Percentiles rank a stretch among this genome's conserved stretches.
Conservation (phyloP, 1,140 invertebrate species). For the Rhyacophila brunnea region DNA sequence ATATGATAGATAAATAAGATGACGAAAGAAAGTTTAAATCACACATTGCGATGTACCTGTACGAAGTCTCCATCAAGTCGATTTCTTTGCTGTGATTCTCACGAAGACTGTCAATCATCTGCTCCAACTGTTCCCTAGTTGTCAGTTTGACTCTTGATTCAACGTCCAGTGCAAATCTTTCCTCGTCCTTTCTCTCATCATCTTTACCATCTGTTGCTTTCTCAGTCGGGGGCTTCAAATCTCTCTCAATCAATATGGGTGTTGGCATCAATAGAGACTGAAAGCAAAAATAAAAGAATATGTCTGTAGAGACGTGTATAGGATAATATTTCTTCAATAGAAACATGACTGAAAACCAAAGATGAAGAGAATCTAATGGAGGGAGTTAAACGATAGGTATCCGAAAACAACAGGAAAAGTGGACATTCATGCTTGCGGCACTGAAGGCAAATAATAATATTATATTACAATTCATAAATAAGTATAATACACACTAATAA, state of each 20-base stretch:
- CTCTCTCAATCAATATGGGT: not conserved
- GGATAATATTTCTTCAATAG: too few relatives aligned
- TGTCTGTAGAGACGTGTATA: not conserved
- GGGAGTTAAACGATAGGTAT: too few relatives aligned
- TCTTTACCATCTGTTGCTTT: not conserved
- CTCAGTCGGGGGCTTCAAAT: not conserved
- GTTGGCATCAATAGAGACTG: conserved; percentile 22
- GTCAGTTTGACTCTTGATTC: not conserved
- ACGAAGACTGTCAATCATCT: conserved; percentile 48
- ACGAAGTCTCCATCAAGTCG: conserved; percentile 52
- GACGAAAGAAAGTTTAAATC: too few relatives aligned
- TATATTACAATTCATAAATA: too few relatives aligned
- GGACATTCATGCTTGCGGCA: too few relatives aligned
- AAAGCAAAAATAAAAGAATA: conserved; percentile 8
- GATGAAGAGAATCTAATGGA: too few relatives aligned
- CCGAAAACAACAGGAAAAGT: too few relatives aligned
- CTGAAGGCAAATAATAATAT: too few relatives aligned
- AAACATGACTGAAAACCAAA: too few relatives aligned
- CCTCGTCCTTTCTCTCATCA: not conserved
- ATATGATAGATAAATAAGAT: too few relatives aligned
- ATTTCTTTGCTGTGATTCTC: conserved; percentile 53
- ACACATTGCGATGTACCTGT: too few relatives aligned
- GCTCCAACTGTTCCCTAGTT: conserved; percentile 42
- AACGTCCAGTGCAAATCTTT: not conserved
- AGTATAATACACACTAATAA: too few relatives aligned